Percentiles rank a stretch among this genome's conserved stretches.
Evolutionary conservation across 2,113 vertebrate genomes (phyloP).

Genomic region (Macquaria australasica): DNA sequence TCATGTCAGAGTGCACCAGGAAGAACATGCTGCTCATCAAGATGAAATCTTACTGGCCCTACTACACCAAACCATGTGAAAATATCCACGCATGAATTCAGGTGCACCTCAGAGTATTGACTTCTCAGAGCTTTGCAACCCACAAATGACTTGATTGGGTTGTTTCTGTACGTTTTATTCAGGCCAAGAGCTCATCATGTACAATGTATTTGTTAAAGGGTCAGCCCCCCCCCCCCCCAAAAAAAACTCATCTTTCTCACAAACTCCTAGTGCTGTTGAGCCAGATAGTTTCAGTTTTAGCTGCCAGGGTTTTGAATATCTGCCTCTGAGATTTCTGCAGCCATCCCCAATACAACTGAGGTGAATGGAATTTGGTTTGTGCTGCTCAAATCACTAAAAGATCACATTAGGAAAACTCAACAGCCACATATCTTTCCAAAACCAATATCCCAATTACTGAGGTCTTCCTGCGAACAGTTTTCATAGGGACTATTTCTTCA

Average conservation of each 20-base stretch:
- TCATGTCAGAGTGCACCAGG: constrained; percentile 51
- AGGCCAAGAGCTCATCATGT: neutral
- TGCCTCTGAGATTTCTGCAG: neutral
- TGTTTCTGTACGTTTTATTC: neutral
- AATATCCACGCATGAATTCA: neutral
- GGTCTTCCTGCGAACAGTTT: neutral
- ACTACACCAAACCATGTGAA: constrained; percentile 3
- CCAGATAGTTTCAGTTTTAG: neutral
- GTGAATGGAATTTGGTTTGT: neutral
- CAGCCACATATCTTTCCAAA: constrained; percentile 6
- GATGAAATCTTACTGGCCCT: constrained; percentile 19
- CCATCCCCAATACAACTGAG: neutral
- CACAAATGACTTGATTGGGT: neutral
- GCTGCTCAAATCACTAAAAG: accelerated
- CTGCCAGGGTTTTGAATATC: neutral
- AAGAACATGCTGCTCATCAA: constrained; percentile 46
- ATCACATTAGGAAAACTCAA: constrained; percentile 12
- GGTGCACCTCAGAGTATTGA: neutral
- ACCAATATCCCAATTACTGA: neutral
- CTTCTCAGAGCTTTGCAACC: neutral
- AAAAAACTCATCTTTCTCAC: neutral
- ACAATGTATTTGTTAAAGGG: neutral
- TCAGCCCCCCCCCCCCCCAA: neutral
- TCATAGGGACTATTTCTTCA: neutral
- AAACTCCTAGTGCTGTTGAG: neutral